Percentiles rank a stretch among this genome's conserved stretches.
phyloP scores from a whole-genome alignment of 2,113 vertebrate species.

The Helogale parvula region DNA sequence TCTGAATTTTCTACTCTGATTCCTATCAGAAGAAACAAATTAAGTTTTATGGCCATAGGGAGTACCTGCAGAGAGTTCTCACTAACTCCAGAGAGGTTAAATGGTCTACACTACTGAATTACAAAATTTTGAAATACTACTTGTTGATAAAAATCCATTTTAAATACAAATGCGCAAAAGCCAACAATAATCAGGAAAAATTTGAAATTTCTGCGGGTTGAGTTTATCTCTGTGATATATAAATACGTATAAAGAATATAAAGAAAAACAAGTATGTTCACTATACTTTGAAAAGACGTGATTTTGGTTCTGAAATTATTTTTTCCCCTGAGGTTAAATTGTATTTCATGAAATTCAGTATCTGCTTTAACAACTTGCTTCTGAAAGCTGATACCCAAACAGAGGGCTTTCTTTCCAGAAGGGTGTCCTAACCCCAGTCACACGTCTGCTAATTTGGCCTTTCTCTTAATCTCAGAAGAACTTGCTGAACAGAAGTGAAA shows the following conservation, averaged over 20 bases:
- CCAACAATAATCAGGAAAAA: constrained; percentile 25
- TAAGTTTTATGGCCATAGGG: constrained; percentile 35
- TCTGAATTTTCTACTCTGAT: constrained; percentile 58
- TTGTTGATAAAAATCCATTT: constrained; percentile 58
- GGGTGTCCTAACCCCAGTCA: constrained; percentile 88
- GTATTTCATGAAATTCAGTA: constrained; percentile 83
- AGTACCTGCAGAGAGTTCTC: neutral
- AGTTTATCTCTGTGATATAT: neutral
- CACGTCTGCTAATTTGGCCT: constrained; percentile 90
- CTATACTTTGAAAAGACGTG: constrained; percentile 32
- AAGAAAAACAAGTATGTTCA: constrained; percentile 59
- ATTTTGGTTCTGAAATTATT: constrained; percentile 22
- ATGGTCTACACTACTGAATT: constrained; percentile 42
- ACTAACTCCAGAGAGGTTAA: constrained; percentile 19
- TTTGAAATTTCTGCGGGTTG: constrained; percentile 29
- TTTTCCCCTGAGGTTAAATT: constrained; percentile 73
- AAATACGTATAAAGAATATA: neutral
- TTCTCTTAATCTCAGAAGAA: constrained; percentile 90
- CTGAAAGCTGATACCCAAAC: constrained; percentile 87
- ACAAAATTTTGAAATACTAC: neutral
- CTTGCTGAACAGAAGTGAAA: constrained; percentile 88
- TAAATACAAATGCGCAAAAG: constrained; percentile 45
- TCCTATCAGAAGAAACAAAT: constrained; percentile 62
- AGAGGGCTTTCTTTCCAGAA: constrained; percentile 85
- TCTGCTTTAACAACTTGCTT: constrained; percentile 84